Base-by-base conservation (phyloP, 2,113 vertebrate species). In the Pseudorhombus dupliciocellatus region DNA sequence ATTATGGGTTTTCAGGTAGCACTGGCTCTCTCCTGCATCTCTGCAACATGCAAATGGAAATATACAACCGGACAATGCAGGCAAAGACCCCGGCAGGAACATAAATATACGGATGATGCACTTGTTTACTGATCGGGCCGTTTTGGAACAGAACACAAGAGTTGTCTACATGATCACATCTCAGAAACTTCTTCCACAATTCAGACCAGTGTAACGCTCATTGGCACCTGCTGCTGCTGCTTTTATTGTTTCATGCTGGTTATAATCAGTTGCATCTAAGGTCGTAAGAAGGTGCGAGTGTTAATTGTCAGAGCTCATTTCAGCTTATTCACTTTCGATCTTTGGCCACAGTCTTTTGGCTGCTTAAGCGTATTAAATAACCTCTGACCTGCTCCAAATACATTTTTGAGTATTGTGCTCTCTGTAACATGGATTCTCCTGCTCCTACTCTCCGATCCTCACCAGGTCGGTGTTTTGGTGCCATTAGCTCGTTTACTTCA, bases 1-100 rank as follows among this genome's bases (percentile, higher is more conserved):
- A 89, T 91, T 93, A 89, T 85, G 85, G 88, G 83, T 85, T 78
- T 66, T 86, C 90, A 92, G 84, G 84, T 90, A 80, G 79, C 55
- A 24, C 40, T 30, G 63, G 72, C 53, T 66, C 67, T 26, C 71
- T 73, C 46, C 2, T 10, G 59, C 57, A 62, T 73, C 58, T 53
- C 48, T 50, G 37, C 37, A 50, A 76, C 69, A 71, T 60, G 77
- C 52, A 64, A 34, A 58, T 34, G 54, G 51, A 74, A 77, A 51
- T 42, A 58, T 31, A 65, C 59, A 67, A 18, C 42, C 18, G 14
- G 0, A 18, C 42, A 53, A 44, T 12, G 37, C 46, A 79, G 40
- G 22, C 37, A 61, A 51, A 70, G 66, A 79, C 62, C 62, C 25
- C 4, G 34, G 12, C 73, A 85, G 66, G 72, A 80, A 81, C 56